A percentile compares a stretch with the other conserved stretches of the same genome.
phyloP scores from a whole-genome alignment of 2,888 invertebrate genomes.

The Aporophyla lueneburgensis region DNA sequence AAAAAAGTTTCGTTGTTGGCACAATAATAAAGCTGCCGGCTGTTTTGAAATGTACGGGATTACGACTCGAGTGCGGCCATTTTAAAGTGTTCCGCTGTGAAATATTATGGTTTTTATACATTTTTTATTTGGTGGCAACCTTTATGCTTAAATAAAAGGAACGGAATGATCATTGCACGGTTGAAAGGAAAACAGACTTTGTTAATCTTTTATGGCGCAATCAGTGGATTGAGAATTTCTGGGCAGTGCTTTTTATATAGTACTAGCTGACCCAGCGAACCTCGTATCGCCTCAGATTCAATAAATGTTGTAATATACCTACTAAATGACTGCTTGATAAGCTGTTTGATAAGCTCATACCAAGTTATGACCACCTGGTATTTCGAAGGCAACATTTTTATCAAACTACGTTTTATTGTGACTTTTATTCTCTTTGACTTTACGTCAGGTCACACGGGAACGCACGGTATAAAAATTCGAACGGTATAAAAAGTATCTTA shows the following conservation, averaged over 20 bases:
- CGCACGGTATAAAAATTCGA: too few species aligned
- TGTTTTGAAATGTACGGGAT: constrained; percentile 65
- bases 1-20: constrained; percentile 61
- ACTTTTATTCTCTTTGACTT: too few species aligned
- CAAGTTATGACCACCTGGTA: too few species aligned
- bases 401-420: too few species aligned
- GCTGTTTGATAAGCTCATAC: too few species aligned
- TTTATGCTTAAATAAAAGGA: constrained; percentile 57
- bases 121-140: constrained; percentile 59
- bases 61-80: constrained; percentile 57
- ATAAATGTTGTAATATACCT: too few species aligned
- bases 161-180: constrained; percentile 33
- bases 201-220: constrained; percentile 31
- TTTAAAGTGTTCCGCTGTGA: constrained; percentile 57
- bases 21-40: constrained; percentile 66
- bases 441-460: too few species aligned
- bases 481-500: too few species aligned
- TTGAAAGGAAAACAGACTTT: constrained; percentile 19
- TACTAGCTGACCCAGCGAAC: not conserved
- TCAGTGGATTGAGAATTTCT: constrained; percentile 24
- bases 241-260: not conserved
- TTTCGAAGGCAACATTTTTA: too few species aligned
- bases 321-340: too few species aligned
- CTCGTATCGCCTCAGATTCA: too few species aligned
- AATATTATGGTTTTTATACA: constrained; percentile 62